Evolutionary conservation across 2,113 vertebrate genomes (phyloP).

Genomic region (Elephantulus edwardii): DNA sequence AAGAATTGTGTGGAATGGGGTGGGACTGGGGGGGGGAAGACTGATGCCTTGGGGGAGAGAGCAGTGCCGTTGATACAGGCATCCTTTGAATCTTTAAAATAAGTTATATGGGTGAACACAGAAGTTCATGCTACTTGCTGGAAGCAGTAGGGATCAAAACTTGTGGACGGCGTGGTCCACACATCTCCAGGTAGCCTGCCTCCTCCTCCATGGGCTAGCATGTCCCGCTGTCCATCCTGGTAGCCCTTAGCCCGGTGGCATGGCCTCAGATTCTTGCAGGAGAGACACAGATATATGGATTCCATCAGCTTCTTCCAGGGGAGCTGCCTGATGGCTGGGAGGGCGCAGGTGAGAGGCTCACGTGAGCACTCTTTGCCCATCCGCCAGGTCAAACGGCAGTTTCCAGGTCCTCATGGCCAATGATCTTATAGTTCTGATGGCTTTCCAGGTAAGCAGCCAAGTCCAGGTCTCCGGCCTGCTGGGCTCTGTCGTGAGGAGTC

Average conservation of each 20-base stretch:
- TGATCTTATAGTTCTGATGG: constrained; percentile 84
- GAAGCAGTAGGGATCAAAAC: constrained; percentile 84
- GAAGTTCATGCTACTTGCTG: constrained; percentile 89
- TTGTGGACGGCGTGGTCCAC: constrained; percentile 80
- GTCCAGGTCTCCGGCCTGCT: constrained; percentile 92
- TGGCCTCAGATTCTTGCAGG: constrained; percentile 81
- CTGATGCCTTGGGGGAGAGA: constrained; percentile 56
- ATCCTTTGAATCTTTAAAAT: constrained; percentile 77
- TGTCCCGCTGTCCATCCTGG: constrained; percentile 74
- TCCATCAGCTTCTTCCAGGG: constrained; percentile 82
- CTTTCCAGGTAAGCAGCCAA: constrained; percentile 90
- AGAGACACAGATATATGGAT: constrained; percentile 74
- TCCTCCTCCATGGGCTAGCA: constrained; percentile 79
- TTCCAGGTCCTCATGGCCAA: constrained; percentile 93
- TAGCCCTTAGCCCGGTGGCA: constrained; percentile 86
- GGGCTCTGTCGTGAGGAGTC: constrained; percentile 92
- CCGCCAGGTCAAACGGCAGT: constrained; percentile 93
- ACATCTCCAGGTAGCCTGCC: constrained; percentile 79
- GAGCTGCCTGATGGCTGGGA: constrained; percentile 51
- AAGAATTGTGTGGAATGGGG: constrained; percentile 54
- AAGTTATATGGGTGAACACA: constrained; percentile 84
- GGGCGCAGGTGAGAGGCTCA: constrained; percentile 67
- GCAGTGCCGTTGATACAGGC: constrained; percentile 58
- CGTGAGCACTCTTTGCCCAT: constrained; percentile 32
- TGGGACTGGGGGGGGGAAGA: background rate